Evolutionary conservation across 1,140 invertebrate species (phyloP).

Genomic region (Drosophila teissieri): DNA sequence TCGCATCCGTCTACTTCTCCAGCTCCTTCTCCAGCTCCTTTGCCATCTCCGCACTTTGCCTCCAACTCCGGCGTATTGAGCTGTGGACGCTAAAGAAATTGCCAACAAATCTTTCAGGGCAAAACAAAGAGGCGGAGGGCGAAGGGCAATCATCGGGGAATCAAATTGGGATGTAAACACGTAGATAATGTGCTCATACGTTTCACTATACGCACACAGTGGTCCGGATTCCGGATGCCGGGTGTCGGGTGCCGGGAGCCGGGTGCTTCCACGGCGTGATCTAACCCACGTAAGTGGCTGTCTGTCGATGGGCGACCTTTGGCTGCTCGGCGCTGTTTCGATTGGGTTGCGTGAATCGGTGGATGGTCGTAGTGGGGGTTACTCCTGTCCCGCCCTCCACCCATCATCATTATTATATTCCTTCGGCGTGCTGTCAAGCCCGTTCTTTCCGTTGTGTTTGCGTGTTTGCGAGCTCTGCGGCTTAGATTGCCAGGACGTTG

Average conservation of each 20-base stretch:
- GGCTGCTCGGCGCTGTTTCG: conserved; percentile 15
- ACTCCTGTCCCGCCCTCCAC: background rate
- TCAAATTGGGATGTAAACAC: conserved; percentile 84
- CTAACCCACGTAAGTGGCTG: conserved; percentile 48
- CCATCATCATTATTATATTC: conserved; percentile 61
- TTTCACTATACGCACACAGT: conserved; percentile 71
- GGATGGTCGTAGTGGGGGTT: background rate
- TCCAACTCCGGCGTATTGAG: conserved; percentile 27
- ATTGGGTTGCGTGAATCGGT: conserved; percentile 1
- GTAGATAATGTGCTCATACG: conserved; percentile 81
- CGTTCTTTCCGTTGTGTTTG: conserved; percentile 33
- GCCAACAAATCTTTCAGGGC: conserved; percentile 72
- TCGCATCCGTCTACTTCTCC: background rate
- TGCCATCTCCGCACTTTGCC: too few species aligned
- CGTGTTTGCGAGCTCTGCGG: conserved; percentile 24
- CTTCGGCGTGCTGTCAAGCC: conserved; percentile 60
- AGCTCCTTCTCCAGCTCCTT: background rate
- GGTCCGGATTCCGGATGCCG: background rate
- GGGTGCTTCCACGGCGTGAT: background rate
- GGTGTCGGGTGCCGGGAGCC: background rate
- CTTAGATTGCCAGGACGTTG: conserved; percentile 25
- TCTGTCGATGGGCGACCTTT: conserved; percentile 23
- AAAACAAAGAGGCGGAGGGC: conserved; percentile 35
- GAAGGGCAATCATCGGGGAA: conserved; percentile 68
- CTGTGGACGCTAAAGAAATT: conserved; percentile 56